These are phyloP conservation scores for Netelia fuscicornis DNA, from an alignment of 2,888 invertebrate species.

Conservation along the genomic window DNA sequence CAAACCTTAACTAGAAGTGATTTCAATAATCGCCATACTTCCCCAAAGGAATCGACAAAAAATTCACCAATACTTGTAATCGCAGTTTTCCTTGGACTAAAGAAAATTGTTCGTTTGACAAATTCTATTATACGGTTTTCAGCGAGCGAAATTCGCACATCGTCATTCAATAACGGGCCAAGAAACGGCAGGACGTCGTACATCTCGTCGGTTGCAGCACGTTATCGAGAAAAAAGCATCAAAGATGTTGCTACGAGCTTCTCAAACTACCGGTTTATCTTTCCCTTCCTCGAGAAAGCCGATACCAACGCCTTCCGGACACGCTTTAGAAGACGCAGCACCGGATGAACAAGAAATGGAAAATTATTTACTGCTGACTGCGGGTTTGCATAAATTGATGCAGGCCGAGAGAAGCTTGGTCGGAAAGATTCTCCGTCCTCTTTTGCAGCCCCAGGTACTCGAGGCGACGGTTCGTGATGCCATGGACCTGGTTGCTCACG, in stretches of 20 bases:
- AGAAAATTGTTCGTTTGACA: too few species aligned
- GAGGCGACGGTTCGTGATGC: slow-evolving; percentile 93
- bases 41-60: too few species aligned
- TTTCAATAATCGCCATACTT: too few species aligned
- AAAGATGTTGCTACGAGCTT: slow-evolving; percentile 93
- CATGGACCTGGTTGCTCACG: slow-evolving; percentile 93
- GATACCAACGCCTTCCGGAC: slow-evolving; percentile 79
- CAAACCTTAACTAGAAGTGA: too few species aligned
- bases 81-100: too few species aligned
- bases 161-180: slow-evolving; percentile 85
- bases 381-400: slow-evolving; percentile 93
- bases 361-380: slow-evolving; percentile 92
- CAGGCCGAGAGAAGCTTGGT: slow-evolving; percentile 94
- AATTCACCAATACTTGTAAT: too few species aligned
- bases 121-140: slow-evolving; percentile 47
- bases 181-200: slow-evolving; percentile 91
- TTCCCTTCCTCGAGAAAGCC: slow-evolving; percentile 89
- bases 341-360: slow-evolving; percentile 93
- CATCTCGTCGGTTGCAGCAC: slow-evolving; percentile 93
- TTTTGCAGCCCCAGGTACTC: slow-evolving; percentile 93
- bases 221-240: slow-evolving; percentile 90
- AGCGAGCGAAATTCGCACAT: slow-evolving; percentile 90
- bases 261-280: slow-evolving; percentile 92
- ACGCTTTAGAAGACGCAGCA: slow-evolving; percentile 81
- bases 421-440: slow-evolving; percentile 93